phyloP scores from a whole-genome alignment of 2,113 vertebrate genomes.

The Alexandromys fortis region DNA sequence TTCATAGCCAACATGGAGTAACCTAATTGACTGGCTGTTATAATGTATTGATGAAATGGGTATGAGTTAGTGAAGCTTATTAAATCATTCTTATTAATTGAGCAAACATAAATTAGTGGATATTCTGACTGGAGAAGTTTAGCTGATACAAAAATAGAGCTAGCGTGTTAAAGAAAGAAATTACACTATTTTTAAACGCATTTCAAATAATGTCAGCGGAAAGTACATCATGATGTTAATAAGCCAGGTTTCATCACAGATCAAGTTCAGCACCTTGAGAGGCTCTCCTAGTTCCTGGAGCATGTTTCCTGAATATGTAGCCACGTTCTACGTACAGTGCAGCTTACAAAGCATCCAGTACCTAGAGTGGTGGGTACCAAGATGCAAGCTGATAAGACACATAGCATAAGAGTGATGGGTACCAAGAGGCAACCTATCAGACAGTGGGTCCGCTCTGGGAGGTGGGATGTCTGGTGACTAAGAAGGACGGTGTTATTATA shows the following conservation, averaged over 20 bases:
- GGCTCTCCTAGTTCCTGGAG: neutral
- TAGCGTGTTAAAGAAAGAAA: neutral
- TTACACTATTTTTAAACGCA: neutral
- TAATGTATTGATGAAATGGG: neutral
- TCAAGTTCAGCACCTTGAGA: neutral
- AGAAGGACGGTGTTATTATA: neutral
- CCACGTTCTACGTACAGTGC: neutral
- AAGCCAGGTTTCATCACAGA: neutral
- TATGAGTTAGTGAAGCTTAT: neutral
- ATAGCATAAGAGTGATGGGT: neutral
- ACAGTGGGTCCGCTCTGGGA: conserved; percentile 12
- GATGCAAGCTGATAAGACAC: neutral
- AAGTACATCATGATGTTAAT: neutral
- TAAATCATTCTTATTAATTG: neutral
- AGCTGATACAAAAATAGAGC: neutral
- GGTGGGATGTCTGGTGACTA: conserved; percentile 3
- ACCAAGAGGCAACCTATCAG: neutral
- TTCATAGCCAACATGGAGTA: neutral
- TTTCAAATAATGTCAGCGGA: neutral
- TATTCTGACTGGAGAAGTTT: conserved; percentile 17
- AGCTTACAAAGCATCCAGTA: neutral
- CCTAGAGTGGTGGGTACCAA: neutral
- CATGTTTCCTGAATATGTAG: neutral
- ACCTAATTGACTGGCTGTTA: neutral
- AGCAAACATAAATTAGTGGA: neutral